Evolutionary conservation across 2,888 invertebrate genomes (phyloP), one percentile per base, ranked within the genome.

Genomic region (Orchesella flavescens): DNA sequence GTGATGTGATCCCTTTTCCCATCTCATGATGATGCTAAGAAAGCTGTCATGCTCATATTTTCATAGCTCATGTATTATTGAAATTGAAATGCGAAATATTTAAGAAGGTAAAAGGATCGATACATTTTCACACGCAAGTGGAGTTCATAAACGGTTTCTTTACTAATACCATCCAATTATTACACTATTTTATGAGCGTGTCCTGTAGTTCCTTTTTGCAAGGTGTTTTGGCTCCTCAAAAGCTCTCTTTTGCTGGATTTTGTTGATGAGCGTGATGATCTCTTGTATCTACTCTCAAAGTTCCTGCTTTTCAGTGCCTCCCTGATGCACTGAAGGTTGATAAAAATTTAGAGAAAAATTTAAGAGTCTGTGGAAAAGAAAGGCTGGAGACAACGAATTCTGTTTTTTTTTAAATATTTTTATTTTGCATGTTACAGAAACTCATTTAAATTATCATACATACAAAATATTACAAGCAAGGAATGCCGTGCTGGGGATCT

Each of bases 51-150:
- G 34, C 34, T 34, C 34, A 61, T 17, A 17, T 57, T 19, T 10
- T 61, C 61, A 61, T 61, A 34, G 34, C 24, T 61, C 61, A 34
- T 34, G 34, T 34, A 34, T 17, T 57, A 57, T 61, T 15, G 23
- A 61, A 23, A 61, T 61, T 61, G 61, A 61, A 61, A 61, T 24
- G 61, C 24, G 61, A 61, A 53, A 53, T 34, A 34, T 34, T 34
- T 34, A 7, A 7, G 34, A 34, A 34, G 34, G 34, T 4, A 7
- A 34, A 7, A 34, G 7, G 34, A n/a, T n/a, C n/a, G 34, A 53
- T 63, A 63, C 63, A 63, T 63, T 66, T 66, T 66, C 66, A 66
- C 66, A 66, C 66, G 66, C 66, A 63, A 63, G 63, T 24, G 63
- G 63, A 63, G 66, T 66, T 66, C 66, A 44, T 66, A 66, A 66